Percentiles rank a stretch among this genome's conserved stretches.
Evolutionary conservation across 2,797 vertebrate species (phyloP).

Genomic region (Psittacula derbiana): DNA sequence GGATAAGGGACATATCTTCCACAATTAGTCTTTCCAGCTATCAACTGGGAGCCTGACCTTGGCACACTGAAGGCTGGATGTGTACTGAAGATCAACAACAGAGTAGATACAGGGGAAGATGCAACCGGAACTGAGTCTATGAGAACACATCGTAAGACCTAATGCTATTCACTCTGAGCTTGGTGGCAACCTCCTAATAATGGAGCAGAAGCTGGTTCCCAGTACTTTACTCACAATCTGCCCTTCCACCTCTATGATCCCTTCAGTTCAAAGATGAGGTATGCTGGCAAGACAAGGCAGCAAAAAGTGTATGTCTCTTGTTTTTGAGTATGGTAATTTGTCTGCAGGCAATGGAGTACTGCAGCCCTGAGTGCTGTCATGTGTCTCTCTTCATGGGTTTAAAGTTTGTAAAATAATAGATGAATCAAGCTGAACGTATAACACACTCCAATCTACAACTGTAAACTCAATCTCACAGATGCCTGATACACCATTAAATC

Average conservation of each 20-base stretch:
- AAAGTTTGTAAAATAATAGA: neutral
- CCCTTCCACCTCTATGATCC: neutral
- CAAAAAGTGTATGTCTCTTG: neutral
- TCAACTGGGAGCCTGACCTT: accelerated
- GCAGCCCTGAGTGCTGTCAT: neutral
- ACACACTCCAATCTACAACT: neutral
- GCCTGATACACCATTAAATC: neutral
- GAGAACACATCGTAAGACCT: neutral
- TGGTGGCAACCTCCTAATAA: neutral
- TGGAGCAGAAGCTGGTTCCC: neutral
- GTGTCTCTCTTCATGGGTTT: neutral
- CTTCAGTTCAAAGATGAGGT: neutral
- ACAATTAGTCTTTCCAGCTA: neutral
- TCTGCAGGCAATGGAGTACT: neutral
- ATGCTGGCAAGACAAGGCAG: neutral
- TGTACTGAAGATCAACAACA: accelerated
- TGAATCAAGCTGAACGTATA: neutral
- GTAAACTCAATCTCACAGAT: neutral
- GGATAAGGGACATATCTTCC: neutral
- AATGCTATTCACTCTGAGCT: neutral
- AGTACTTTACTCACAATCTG: neutral
- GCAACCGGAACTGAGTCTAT: neutral
- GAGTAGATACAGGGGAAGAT: neutral
- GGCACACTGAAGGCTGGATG: neutral
- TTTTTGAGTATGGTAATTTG: neutral